Percentiles rank a stretch among this genome's conserved stretches.
Evolutionary conservation across 2,888 invertebrate genomes (phyloP).

Genomic region (Scaptomyza flava): DNA sequence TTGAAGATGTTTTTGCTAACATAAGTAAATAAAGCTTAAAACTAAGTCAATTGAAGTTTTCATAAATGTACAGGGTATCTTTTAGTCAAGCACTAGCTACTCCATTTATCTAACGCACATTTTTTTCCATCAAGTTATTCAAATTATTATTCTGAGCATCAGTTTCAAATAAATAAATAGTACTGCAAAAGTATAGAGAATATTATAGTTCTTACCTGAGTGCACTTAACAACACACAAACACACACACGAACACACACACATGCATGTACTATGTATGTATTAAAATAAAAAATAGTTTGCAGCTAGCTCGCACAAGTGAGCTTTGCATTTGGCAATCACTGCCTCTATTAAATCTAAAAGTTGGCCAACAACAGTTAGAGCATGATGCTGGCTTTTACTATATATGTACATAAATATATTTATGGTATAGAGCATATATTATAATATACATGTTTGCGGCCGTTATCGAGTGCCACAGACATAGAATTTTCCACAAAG

Average conservation of each 20-base stretch:
- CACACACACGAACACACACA: neutral
- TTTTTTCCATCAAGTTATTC: neutral
- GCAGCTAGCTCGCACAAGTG: constrained; percentile 10
- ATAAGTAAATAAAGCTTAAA: too few relatives aligned
- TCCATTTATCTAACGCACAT: too few relatives aligned
- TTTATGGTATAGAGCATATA: neutral
- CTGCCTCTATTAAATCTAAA: constrained; percentile 52
- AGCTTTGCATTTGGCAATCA: constrained; percentile 49
- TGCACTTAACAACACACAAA: constrained; percentile 4
- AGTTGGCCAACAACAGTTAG: constrained; percentile 64
- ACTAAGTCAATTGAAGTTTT: too few relatives aligned
- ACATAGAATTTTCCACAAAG: constrained; percentile 76
- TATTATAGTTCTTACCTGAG: constrained; percentile 11
- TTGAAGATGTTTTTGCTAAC: too few relatives aligned
- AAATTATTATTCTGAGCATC: neutral
- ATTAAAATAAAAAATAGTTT: constrained; percentile 22
- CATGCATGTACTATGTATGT: neutral
- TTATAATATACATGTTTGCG: constrained; percentile 57
- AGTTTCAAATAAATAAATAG: neutral
- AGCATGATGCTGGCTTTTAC: constrained; percentile 42
- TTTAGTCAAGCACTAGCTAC: too few relatives aligned
- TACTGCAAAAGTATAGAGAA: neutral
- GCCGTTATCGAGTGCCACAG: constrained; percentile 76
- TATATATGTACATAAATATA: constrained; percentile 19
- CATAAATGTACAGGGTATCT: too few relatives aligned